phyloP scores from a whole-genome alignment of 2,888 invertebrate genomes.

The Microplitis deprimator region DNA sequence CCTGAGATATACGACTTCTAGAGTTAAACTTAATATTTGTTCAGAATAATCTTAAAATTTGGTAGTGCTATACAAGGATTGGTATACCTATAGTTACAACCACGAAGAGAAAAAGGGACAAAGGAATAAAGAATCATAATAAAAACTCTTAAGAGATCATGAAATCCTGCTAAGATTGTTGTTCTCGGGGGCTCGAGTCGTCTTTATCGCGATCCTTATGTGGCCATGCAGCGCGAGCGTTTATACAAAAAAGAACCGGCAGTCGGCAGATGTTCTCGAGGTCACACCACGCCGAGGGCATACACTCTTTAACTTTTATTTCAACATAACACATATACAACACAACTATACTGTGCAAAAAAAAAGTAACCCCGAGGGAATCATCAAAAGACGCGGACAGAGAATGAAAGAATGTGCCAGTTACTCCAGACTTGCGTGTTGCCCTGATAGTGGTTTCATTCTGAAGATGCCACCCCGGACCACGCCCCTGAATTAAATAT shows the following conservation, averaged over 20 bases:
- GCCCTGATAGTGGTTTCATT: conserved; percentile 66
- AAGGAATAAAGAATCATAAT: conserved; percentile 21
- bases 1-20: too few species aligned
- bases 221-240: background rate
- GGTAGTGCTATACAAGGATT: too few species aligned
- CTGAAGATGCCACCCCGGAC: conserved; percentile 68
- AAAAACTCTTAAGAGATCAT: background rate
- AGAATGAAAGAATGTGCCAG: conserved; percentile 51
- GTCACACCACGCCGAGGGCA: conserved; percentile 51
- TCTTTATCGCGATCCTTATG: conserved; percentile 16
- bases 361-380: background rate
- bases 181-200: conserved; percentile 64
- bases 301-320: conserved; percentile 14
- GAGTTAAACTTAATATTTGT: too few species aligned
- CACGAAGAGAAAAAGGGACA: conserved; percentile 8
- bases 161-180: conserved; percentile 65
- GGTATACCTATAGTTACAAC: too few species aligned
- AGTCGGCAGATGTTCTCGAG: conserved; percentile 55
- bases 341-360: background rate
- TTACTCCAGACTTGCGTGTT: conserved; percentile 59
- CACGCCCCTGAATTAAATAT: conserved; percentile 61
- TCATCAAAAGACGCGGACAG: conserved; percentile 43
- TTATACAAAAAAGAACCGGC: background rate
- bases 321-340: background rate
- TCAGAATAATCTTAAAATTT: too few species aligned